Percentiles rank a stretch among this genome's conserved stretches.
Evolutionary conservation across 30 jellyfish, hydroid and myxozoan genomes (phyloP).

Genomic region (Nemopilema nomurai): DNA sequence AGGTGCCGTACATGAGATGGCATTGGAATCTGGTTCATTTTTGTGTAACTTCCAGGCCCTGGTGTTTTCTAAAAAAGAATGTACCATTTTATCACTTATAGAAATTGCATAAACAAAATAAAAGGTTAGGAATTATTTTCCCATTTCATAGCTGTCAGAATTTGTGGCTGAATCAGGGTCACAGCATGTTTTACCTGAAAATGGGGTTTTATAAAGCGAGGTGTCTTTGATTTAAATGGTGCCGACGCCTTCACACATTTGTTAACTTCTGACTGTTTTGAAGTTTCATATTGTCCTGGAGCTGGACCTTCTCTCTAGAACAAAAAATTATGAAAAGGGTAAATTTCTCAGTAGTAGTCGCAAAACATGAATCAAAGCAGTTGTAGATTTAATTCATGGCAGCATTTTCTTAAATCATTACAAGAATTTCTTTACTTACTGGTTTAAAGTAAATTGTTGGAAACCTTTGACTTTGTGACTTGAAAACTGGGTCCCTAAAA

Average conservation of each 20-base stretch:
- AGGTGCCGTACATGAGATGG: constrained; percentile 75
- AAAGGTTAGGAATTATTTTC: no score
- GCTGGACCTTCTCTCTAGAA: constrained; percentile 90
- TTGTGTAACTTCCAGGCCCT: constrained; percentile 95
- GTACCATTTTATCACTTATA: no score
- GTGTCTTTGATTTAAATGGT: constrained; percentile 84
- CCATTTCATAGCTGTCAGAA: no score
- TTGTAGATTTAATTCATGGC: neutral
- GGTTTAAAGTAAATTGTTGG: constrained; percentile 88
- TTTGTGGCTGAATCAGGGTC: no score
- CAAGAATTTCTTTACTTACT: constrained; percentile 45
- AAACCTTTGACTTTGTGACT: constrained; percentile 78
- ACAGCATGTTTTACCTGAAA: constrained; percentile 51
- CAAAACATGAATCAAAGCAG: neutral
- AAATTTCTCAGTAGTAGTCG: neutral
- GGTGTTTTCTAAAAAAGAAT: constrained; percentile 91
- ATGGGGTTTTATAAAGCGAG: constrained; percentile 81
- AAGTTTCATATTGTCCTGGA: constrained; percentile 79
- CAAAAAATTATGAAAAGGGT: neutral
- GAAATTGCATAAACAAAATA: no score
- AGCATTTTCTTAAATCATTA: neutral
- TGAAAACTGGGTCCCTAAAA: constrained; percentile 76
- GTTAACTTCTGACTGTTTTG: constrained; percentile 50
- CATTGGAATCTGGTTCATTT: constrained; percentile 76
- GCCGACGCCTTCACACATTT: constrained; percentile 62